These are phyloP conservation scores for Pecten maximus DNA, from an alignment of 2,888 invertebrate species.

Conservation along the genomic window DNA sequence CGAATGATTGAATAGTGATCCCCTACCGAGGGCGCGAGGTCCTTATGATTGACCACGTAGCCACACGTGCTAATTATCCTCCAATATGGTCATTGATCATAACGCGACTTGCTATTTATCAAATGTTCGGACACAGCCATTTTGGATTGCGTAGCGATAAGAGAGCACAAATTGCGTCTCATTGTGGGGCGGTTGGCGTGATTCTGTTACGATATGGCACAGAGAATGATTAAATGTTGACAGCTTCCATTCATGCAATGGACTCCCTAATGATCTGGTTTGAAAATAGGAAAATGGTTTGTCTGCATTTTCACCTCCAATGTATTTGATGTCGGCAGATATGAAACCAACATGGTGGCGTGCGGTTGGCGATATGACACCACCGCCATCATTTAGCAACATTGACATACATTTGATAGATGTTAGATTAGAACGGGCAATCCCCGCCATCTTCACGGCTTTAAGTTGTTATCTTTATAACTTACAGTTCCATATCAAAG, in stretches of 20 bases:
- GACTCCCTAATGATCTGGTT: not conserved
- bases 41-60: slow-evolving; percentile 19
- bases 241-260: not conserved
- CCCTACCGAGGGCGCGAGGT: slow-evolving; percentile 16
- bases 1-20: not conserved
- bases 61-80: slow-evolving; percentile 25
- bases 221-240: slow-evolving; percentile 1
- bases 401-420: not conserved
- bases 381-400: not conserved
- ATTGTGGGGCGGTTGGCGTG: not conserved
- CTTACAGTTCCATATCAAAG: slow-evolving; percentile 1
- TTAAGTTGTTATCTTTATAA: not conserved
- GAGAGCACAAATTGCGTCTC: not conserved
- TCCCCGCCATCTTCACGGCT: slow-evolving; percentile 2
- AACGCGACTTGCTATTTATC: not conserved
- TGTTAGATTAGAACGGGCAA: not conserved
- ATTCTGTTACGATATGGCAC: slow-evolving; percentile 10
- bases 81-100: slow-evolving; percentile 23
- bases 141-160: slow-evolving; percentile 21
- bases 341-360: not conserved
- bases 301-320: not conserved
- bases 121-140: not conserved
- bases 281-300: not conserved
- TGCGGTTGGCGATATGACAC: not conserved
- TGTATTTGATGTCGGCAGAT: slow-evolving; percentile 28